Evolutionary conservation across 2,888 invertebrate species (phyloP).

Genomic region (Biston betularia): DNA sequence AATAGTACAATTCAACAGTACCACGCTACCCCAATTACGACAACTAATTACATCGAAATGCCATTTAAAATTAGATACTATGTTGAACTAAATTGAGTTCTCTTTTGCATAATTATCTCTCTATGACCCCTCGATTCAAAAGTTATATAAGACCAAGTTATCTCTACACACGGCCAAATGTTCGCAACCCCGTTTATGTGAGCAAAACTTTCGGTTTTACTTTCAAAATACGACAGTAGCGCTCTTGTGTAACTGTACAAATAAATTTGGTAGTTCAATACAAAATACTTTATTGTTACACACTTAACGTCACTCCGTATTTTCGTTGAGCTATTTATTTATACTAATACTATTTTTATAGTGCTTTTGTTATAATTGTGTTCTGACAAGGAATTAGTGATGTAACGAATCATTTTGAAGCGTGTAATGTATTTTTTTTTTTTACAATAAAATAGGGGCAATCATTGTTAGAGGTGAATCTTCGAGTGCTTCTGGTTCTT

Average conservation of each 20-base stretch:
- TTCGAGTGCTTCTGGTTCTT: constrained; percentile 14
- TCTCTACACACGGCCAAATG: background rate
- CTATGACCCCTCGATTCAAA: constrained; percentile 28
- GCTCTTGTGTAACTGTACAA: background rate
- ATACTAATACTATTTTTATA: constrained; percentile 78
- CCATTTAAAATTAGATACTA: constrained; percentile 11
- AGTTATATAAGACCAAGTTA: constrained; percentile 3
- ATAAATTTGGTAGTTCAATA: constrained; percentile 27
- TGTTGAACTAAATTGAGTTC: background rate
- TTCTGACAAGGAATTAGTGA: constrained; percentile 34
- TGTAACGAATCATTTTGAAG: constrained; percentile 27
- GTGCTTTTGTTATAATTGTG: constrained; percentile 56
- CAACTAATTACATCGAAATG: constrained; percentile 28
- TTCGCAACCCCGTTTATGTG: background rate
- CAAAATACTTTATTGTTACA: constrained; percentile 69
- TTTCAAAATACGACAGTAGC: background rate
- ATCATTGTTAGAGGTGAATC: constrained; percentile 25
- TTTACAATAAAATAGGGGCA: constrained; percentile 18
- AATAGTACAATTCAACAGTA: constrained; percentile 34
- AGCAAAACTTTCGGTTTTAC: background rate
- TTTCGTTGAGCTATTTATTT: constrained; percentile 73
- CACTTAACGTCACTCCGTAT: constrained; percentile 72
- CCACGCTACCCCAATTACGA: constrained; percentile 49
- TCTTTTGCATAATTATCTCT: constrained; percentile 7
- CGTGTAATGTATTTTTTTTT: constrained; percentile 16